Conservation (phyloP, 2,888 invertebrate genomes). For the Platerodrilus igneus region DNA sequence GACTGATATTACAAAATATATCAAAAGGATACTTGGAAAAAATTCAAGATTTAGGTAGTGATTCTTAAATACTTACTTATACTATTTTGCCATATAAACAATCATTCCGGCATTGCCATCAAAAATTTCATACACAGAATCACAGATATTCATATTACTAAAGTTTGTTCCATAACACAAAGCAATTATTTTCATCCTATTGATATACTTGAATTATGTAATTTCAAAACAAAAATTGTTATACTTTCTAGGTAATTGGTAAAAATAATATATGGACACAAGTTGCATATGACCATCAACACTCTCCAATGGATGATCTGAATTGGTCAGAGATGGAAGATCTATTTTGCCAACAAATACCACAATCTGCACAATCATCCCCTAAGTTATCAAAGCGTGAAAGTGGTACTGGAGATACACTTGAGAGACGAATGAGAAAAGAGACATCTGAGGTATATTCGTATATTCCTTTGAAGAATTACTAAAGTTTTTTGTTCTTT, state of each 20-base stretch:
- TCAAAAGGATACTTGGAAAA: no score
- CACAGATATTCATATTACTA: no score
- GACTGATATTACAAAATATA: no score
- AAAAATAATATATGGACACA: conserved; percentile 91
- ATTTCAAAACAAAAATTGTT: no score
- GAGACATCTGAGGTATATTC: conserved; percentile 67
- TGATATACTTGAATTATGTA: no score
- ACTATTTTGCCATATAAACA: no score
- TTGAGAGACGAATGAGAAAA: conserved; percentile 65
- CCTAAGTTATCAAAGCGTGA: conserved; percentile 51
- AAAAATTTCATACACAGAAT: no score
- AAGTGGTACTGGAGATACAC: conserved; percentile 47
- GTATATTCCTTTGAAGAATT: no score
- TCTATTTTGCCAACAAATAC: conserved; percentile 85
- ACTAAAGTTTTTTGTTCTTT: conserved; percentile 38
- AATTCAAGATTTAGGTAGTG: no score
- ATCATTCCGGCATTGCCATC: no score
- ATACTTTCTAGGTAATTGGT: conserved; percentile 66
- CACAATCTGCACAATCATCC: conserved; percentile 52
- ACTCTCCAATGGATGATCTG: conserved; percentile 76
- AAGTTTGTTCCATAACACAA: conserved; percentile 3
- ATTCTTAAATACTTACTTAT: no score
- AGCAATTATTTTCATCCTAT: conserved; percentile 1
- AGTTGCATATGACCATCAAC: conserved; percentile 79
- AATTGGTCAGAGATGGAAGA: conserved; percentile 95